phyloP scores from a whole-genome alignment of 2,113 vertebrate species.

The Onychorhynchus coronatus region DNA sequence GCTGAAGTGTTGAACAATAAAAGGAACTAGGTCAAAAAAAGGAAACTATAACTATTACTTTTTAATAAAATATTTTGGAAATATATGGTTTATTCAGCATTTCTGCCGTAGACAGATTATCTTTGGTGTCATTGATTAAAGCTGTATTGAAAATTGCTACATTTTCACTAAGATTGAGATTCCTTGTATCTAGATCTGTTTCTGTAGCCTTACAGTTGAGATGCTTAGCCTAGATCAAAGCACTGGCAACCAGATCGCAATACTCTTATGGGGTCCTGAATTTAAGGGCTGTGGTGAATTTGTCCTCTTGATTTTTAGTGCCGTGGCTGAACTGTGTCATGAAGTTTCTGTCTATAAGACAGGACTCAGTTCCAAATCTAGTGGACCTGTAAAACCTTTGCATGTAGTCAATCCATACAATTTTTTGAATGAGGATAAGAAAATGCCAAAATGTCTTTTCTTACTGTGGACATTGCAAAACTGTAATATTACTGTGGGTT shows the following conservation, averaged over 20 bases:
- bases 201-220: neutral
- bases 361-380: neutral
- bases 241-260: neutral
- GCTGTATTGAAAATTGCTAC: neutral
- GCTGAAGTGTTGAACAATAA: neutral
- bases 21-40: constrained; percentile 7
- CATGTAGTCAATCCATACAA: neutral
- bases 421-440: neutral
- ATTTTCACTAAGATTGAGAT: neutral
- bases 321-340: neutral
- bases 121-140: neutral
- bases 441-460: neutral
- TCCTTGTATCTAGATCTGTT: neutral
- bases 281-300: neutral
- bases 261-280: neutral
- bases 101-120: neutral
- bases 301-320: neutral
- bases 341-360: neutral
- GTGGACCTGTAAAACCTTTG: neutral
- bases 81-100: neutral
- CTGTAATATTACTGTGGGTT: neutral
- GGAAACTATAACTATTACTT: neutral
- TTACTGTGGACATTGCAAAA: neutral
- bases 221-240: neutral
- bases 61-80: neutral